Base-by-base conservation (phyloP, 2,888 invertebrate genomes). In the Xanthostigma xanthostigma region DNA sequence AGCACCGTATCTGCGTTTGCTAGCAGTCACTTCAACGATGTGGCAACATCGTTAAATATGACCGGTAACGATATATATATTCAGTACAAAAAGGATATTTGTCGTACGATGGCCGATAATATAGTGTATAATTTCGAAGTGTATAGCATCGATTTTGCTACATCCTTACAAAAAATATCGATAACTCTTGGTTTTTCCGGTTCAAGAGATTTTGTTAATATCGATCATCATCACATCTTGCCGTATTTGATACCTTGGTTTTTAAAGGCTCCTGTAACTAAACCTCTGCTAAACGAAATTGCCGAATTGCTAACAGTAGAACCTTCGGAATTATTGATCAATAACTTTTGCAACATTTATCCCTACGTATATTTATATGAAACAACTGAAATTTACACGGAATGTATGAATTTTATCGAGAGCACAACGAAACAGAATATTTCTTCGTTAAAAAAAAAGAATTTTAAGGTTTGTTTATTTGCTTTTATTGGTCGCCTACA, bases 261-360 rank as follows among this genome's bases (percentile, higher is more conserved):
- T 1, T 73, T 74, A 34, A 76, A 65, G 53, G 70, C 69, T 58
- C 74, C 72, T 3, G 70, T 72, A 57, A 72, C 77, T 1, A 72
- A 73, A 38, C 70, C 71, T 2, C 74, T 86, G 53, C 73, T 86
- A 43, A 72, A 75, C 52, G 81, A 82, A 59, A 72, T 82, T 41
- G 76, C 79, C 0, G 68, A 69, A 0, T 61, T 78, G 33, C 73
- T 76, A 9, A 74, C 75, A 55, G 70, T 73, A 51, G 73, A 76
- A 3, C 67, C 77, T 14, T 68, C 75, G 0, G 75, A 78, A 38
- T 73, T 84, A 55, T 66, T 86, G 11, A 70, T 73, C 2, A 75
- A 74, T 48, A 76, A 81, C 49, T 83, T 83, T 58, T 74, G 83
- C 45, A 76, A 80, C 44, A 78, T 84, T 45, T 87, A 84, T 55